Evolutionary conservation across 2,888 invertebrate species (phyloP), one percentile per base, ranked within the genome.

Genomic region (Phengaris alcon): DNA sequence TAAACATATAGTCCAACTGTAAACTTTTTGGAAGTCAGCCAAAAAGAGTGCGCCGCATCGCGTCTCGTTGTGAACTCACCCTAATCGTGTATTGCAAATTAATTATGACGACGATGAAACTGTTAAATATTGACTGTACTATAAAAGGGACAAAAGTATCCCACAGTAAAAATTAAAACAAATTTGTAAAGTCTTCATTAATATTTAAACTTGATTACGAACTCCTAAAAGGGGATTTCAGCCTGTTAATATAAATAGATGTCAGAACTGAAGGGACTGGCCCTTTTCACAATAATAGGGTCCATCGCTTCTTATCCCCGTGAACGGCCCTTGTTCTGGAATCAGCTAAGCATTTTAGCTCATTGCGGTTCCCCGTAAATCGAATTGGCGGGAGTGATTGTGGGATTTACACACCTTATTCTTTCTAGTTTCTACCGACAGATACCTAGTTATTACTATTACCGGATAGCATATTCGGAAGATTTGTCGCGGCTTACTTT

Each of bases 211-310:
- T 64, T 35, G 5, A 35, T 64, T 35, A 64, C 64, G 13, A 64
- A 64, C 64, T 59, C 22, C 59, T 64, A 12, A 44, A 10, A 52
- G 52, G 52, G 64, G 12, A 64, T 22, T 15, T 10, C 22, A 10
- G 3, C 10, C 59, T 59, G 10, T 59, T 59, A 59, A 59, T 64
- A 64, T 44, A 64, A 64, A 64, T 64, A 44, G 64, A 6, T 5
- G 35, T 35, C 35, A 35, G 59, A 35, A 64, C 10, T 44, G 35
- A 52, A 44, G 64, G 64, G 64, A 22, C 35, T 10, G 64, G 35
- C 64, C 64, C 35, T 64, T 59, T 64, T 64, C 59, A 35, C 64
- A 12, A 6, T 64, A 64, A 64, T 44, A 64, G 35, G 64, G 64
- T 12, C 35, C 59, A 22, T 64, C 35, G 22, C 59, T 12, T 64